phyloP scores from a whole-genome alignment of 2,888 invertebrate genomes.

The Listrodromus nycthemerus region DNA sequence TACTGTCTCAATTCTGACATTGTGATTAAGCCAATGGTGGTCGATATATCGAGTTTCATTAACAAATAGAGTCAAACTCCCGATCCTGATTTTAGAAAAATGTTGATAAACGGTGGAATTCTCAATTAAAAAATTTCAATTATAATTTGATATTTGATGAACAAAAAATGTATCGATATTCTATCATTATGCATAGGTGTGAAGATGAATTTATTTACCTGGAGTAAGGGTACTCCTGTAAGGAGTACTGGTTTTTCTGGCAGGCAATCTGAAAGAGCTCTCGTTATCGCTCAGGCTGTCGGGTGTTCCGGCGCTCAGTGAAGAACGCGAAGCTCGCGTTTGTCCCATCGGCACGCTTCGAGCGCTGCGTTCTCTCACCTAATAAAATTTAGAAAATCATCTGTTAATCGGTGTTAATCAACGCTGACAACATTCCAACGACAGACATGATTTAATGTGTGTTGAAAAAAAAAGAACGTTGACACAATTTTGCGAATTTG shows the following conservation, averaged over 20 bases:
- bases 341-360: conserved; percentile 95
- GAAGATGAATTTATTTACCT: no score
- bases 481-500: background rate
- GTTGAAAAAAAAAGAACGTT: background rate
- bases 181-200: no score
- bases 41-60: no score
- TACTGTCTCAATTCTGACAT: background rate
- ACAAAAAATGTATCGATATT: conserved; percentile 18
- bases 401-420: background rate
- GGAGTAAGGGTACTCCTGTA: conserved; percentile 90
- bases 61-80: no score
- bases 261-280: conserved; percentile 90
- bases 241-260: conserved; percentile 88
- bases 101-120: background rate
- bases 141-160: background rate
- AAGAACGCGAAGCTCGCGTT: conserved; percentile 90
- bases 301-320: conserved; percentile 94
- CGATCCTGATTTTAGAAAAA: no score
- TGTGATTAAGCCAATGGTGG: background rate
- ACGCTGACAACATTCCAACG: background rate
- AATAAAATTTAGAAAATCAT: conserved; percentile 67
- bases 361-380: conserved; percentile 97
- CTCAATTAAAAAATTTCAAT: conserved; percentile 9
- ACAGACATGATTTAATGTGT: conserved; percentile 17
- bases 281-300: conserved; percentile 96